phyloP scores from a whole-genome alignment of 2,888 invertebrate species.

The Thalpophila matura region DNA sequence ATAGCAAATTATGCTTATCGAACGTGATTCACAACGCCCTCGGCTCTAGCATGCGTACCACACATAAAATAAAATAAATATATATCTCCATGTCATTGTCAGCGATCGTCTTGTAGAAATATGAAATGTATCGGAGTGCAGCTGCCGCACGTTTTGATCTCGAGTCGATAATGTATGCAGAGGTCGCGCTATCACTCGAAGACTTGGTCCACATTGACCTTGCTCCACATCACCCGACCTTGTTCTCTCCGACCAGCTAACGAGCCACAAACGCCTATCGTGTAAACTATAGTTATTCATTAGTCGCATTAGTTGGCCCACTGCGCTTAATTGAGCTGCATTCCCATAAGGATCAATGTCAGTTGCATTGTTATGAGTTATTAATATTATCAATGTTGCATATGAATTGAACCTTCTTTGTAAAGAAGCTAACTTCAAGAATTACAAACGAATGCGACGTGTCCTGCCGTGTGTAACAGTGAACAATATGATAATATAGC shows the following conservation, averaged over 20 bases:
- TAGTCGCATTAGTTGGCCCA: slow-evolving; percentile 79
- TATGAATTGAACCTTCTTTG: slow-evolving; percentile 25
- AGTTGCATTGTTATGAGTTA: slow-evolving; percentile 57
- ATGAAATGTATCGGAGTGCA: slow-evolving; percentile 53
- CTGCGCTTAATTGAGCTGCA: slow-evolving; percentile 79
- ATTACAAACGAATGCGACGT: slow-evolving; percentile 5
- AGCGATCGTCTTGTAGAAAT: slow-evolving; percentile 37
- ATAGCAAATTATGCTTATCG: slow-evolving; percentile 31
- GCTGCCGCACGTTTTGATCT: slow-evolving; percentile 69
- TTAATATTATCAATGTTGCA: slow-evolving; percentile 53
- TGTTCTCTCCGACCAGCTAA: slow-evolving; percentile 81
- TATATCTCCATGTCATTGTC: slow-evolving; percentile 19
- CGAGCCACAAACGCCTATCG: slow-evolving; percentile 78
- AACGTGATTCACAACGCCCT: slow-evolving; percentile 30
- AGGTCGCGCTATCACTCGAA: slow-evolving; percentile 88
- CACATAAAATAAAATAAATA: slow-evolving; percentile 10
- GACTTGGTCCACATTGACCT: slow-evolving; percentile 84
- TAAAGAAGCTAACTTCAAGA: slow-evolving; percentile 6
- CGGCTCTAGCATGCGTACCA: slow-evolving; percentile 12
- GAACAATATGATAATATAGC: slow-evolving; percentile 8
- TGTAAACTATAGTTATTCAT: slow-evolving; percentile 73
- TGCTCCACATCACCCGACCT: slow-evolving; percentile 86
- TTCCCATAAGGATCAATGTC: slow-evolving; percentile 76
- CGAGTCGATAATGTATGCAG: slow-evolving; percentile 80
- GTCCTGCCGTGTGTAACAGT: not conserved